A percentile compares a stretch with the other conserved stretches of the same genome.
phyloP scores from a whole-genome alignment of 2,797 vertebrate species.

The Pipistrellus pipistrellus region DNA sequence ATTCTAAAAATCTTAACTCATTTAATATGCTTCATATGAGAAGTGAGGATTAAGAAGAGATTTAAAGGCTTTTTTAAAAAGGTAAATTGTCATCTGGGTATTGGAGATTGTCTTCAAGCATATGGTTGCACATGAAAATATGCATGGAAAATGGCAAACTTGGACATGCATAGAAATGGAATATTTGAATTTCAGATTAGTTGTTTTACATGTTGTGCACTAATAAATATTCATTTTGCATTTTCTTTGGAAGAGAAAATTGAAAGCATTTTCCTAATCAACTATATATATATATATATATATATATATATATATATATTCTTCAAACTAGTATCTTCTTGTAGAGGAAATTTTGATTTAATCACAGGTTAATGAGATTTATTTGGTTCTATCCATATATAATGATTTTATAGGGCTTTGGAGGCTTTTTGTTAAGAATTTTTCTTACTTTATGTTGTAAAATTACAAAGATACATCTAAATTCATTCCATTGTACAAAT shows the following conservation, averaged over 20 bases:
- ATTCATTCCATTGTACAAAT: not conserved
- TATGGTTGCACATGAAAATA: constrained; percentile 27
- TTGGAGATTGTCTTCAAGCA: not conserved
- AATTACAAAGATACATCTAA: not conserved
- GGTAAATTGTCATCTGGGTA: not conserved
- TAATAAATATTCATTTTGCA: constrained; percentile 31
- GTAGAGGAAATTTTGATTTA: not conserved
- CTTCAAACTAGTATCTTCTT: constrained; percentile 1
- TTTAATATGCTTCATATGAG: not conserved
- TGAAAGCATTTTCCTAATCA: constrained; percentile 37
- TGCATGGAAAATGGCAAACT: not conserved
- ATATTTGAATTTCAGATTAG: constrained; percentile 49
- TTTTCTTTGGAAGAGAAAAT: constrained; percentile 55
- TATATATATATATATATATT: not conserved
- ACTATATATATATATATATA: not conserved
- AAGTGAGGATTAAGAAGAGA: constrained; percentile 12
- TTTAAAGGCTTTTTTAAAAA: constrained; percentile 9
- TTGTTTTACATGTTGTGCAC: constrained; percentile 15
- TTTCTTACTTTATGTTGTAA: not conserved
- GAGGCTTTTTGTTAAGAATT: not conserved
- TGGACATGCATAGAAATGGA: constrained; percentile 19
- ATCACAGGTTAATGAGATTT: constrained; percentile 19
- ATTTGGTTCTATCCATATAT: not conserved
- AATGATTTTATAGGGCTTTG: not conserved
- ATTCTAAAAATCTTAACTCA: constrained; percentile 39